These are phyloP conservation scores for Thalassaphorura encarpata DNA, from an alignment of 1,140 invertebrate genomes.

Conservation along the genomic window DNA sequence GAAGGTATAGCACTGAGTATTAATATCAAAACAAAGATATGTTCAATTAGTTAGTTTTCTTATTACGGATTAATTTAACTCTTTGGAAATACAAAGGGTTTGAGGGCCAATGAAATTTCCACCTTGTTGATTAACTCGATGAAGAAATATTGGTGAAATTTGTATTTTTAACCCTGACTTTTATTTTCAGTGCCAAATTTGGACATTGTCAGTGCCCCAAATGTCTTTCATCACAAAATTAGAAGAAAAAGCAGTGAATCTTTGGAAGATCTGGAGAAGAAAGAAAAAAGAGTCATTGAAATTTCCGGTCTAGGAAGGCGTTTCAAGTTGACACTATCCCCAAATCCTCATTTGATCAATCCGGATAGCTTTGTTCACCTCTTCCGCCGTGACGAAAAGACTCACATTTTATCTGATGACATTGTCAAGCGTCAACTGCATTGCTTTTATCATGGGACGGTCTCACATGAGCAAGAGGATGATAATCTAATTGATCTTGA, in stretches of 20 bases:
- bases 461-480: not conserved
- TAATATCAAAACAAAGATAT: too few species aligned
- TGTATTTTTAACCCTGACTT: not conserved
- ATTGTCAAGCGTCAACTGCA: conserved; percentile 14
- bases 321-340: conserved; percentile 18
- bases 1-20: too few species aligned
- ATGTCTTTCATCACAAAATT: conserved; percentile 10
- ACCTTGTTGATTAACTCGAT: too few species aligned
- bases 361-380: conserved; percentile 21
- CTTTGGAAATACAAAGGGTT: too few species aligned
- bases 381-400: conserved; percentile 20
- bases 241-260: conserved; percentile 6
- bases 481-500: not conserved
- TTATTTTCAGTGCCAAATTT: conserved; percentile 24
- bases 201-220: conserved; percentile 23
- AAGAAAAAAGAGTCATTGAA: conserved; percentile 10
- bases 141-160: too few species aligned
- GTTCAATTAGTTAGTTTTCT: too few species aligned
- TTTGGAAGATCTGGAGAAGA: not conserved
- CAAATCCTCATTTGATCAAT: conserved; percentile 20
- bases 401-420: conserved; percentile 20
- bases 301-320: conserved; percentile 19
- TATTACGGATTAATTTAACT: too few species aligned
- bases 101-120: too few species aligned
- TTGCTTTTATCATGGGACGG: conserved; percentile 27